Conservation (phyloP, 2,797 vertebrate genomes). For the Megaceryle alcyon region DNA sequence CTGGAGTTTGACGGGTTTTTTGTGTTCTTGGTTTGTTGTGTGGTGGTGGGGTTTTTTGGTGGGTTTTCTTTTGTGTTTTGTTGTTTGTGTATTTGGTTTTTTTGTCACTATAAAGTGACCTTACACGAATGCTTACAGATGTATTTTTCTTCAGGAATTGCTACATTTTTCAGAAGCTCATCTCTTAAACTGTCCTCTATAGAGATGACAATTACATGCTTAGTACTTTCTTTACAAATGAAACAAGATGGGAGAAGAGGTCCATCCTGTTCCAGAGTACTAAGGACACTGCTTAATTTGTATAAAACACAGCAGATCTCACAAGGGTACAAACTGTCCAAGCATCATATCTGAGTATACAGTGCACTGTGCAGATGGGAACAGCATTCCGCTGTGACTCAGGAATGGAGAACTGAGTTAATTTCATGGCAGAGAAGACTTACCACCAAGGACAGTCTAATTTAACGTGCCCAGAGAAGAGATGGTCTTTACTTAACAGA, state of each 20-base stretch:
- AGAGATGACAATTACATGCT: background rate
- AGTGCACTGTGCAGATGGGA: background rate
- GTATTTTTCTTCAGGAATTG: background rate
- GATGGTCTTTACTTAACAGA: background rate
- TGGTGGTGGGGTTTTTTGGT: background rate
- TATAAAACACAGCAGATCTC: constrained; percentile 2
- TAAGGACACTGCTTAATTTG: constrained; percentile 20
- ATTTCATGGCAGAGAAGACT: background rate
- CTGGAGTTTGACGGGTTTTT: background rate
- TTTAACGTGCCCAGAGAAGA: background rate
- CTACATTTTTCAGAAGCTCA: background rate
- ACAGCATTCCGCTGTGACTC: background rate
- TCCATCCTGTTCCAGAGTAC: background rate
- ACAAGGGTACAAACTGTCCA: background rate
- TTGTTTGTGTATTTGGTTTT: background rate
- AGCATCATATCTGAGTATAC: background rate
- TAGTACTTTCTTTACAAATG: background rate
- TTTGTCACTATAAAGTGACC: too few relatives aligned
- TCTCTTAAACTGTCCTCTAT: background rate
- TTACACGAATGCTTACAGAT: background rate
- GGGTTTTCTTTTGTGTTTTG: background rate
- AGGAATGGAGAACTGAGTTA: background rate
- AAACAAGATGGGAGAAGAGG: background rate
- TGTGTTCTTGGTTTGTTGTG: background rate
- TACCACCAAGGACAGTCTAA: background rate